Evolutionary conservation across 1,140 invertebrate genomes (phyloP).

Genomic region (Drosophila azteca): DNA sequence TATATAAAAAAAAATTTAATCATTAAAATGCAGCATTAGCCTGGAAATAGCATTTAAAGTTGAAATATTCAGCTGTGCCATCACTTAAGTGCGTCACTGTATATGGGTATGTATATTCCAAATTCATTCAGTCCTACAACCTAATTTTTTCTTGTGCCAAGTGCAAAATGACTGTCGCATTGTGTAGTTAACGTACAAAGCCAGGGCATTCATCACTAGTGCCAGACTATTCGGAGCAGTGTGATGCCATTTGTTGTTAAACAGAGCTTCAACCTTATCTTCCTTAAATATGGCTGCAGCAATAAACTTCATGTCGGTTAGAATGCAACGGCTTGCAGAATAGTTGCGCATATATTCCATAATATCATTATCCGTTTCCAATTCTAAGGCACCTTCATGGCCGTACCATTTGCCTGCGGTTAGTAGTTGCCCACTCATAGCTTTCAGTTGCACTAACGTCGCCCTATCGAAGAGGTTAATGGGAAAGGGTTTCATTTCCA

Average conservation of each 20-base stretch:
- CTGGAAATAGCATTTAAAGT: no score
- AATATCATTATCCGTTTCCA: neutral
- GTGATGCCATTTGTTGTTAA: constrained; percentile 24
- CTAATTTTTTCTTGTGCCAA: no score
- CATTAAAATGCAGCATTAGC: no score
- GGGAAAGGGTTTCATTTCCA: no score
- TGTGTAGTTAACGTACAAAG: constrained; percentile 32
- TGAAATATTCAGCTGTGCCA: no score
- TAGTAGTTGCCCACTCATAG: neutral
- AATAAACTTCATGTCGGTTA: constrained; percentile 27
- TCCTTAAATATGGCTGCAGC: constrained; percentile 22
- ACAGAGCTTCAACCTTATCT: constrained; percentile 18
- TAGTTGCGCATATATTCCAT: constrained; percentile 2
- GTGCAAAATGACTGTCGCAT: no score
- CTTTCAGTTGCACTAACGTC: neutral
- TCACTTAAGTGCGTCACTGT: no score
- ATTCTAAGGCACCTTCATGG: neutral
- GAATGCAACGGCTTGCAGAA: neutral
- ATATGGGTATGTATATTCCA: no score
- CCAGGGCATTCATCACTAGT: constrained; percentile 44
- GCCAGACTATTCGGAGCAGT: constrained; percentile 43
- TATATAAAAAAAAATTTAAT: no score
- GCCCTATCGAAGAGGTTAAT: neutral
- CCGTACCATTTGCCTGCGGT: constrained; percentile 16
- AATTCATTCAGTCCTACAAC: no score